phyloP scores from a whole-genome alignment of 1,140 invertebrate genomes.

The Ganaspis sp. region DNA sequence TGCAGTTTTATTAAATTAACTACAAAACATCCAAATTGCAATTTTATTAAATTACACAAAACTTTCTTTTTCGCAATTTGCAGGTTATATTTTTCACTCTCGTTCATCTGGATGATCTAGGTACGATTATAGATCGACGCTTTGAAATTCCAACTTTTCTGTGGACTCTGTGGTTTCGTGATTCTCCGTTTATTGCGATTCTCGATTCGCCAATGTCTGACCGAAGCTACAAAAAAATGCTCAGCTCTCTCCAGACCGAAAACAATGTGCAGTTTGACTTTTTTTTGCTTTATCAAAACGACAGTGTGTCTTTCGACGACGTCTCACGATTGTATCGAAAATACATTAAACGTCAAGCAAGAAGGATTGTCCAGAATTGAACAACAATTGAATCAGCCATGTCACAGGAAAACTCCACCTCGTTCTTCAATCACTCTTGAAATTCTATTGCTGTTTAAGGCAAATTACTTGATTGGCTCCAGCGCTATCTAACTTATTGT shows the following conservation, averaged over 20 bases:
- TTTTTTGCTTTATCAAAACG: background rate
- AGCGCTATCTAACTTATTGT: conserved; percentile 7
- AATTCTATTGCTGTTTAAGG: conserved; percentile 29
- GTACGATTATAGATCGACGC: too few species aligned
- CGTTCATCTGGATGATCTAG: too few species aligned
- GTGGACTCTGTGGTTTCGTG: background rate
- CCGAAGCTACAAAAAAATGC: background rate
- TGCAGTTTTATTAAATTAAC: too few species aligned
- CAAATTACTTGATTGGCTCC: conserved; percentile 25
- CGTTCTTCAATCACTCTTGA: conserved; percentile 13
- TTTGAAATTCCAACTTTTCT: background rate
- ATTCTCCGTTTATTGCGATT: background rate
- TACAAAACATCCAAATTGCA: too few species aligned
- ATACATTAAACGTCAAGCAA: conserved; percentile 18
- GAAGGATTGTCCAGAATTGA: conserved; percentile 18
- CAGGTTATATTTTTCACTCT: too few species aligned
- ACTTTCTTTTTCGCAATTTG: too few species aligned
- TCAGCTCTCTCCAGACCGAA: background rate
- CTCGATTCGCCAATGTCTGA: background rate
- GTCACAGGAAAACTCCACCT: background rate
- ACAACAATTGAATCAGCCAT: conserved; percentile 21
- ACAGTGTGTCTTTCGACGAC: background rate
- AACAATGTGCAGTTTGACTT: conserved; percentile 15
- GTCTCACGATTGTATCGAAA: background rate
- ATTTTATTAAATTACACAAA: too few species aligned